Evolutionary conservation across 2,888 invertebrate species (phyloP), one percentile per base, ranked within the genome.

Genomic region (Mimachlamys varia): DNA sequence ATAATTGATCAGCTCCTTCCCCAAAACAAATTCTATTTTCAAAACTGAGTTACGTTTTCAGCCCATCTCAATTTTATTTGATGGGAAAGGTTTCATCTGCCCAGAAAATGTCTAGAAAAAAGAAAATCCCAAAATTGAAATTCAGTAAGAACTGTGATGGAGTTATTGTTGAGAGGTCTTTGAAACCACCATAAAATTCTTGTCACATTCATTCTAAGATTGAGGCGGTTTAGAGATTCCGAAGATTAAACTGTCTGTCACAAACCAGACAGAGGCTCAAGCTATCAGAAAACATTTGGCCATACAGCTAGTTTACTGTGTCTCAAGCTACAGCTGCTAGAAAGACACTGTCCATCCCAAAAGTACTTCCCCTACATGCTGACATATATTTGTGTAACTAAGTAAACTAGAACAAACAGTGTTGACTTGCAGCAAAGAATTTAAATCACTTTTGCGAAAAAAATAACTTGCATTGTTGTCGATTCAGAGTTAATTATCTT

Each of bases 1-100:
- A 76, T 76, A 76, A 76, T 76, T 76, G 76, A 76, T 76, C 76
- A 76, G 12, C 33, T 76, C 76, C 33, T 76, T 76, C 13, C 22
- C 76, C 13, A 27, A 76, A 76, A 76, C 76, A 13, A 7, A 76
- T 22, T 76, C 7, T 76, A 58, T 76, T 76, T 76, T 33, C 76
- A 76, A 76, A 76, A 76, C 0, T 33, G 27, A 76, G 22, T 76
- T 76, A 76, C 33, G 1, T 76, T 27, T 76, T 33, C 76, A 76
- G 76, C 27, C 58, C 58, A 58, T 58, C 19, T n/a, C 22, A 58
- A 58, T 58, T 58, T 19, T 58, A 58, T 58, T 58, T 58, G 22
- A 58, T 58, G 58, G 19, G 19, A 0, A 58, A 58, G 58, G 58
- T 58, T 58, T 22, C 58, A 58, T 58, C 22, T 58, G 58, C 19